These are phyloP conservation scores for Zosterops hypoxanthus DNA, from an alignment of 2,113 vertebrate species.

Conservation along the genomic window DNA sequence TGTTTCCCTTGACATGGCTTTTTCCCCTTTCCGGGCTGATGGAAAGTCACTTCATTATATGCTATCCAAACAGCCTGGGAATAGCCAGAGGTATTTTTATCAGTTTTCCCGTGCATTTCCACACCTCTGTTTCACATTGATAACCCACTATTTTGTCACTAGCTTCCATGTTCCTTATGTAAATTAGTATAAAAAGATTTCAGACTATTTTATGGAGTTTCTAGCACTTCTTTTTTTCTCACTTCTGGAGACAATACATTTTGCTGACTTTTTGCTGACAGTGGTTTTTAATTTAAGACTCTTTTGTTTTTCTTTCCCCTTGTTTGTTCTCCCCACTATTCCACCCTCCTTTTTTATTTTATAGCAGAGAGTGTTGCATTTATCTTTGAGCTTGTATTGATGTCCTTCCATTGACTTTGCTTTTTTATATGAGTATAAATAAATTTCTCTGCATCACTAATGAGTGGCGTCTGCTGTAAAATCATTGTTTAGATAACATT, in stretches of 20 bases:
- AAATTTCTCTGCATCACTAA: neutral
- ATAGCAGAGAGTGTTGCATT: neutral
- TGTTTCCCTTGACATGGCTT: neutral
- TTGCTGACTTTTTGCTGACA: neutral
- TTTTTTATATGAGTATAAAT: neutral
- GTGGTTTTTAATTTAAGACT: neutral
- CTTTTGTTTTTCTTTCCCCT: neutral
- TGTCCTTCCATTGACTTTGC: neutral
- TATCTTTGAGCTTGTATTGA: neutral
- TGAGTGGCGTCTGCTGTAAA: neutral
- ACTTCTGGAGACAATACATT: neutral
- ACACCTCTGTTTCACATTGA: neutral
- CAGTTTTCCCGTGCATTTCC: neutral
- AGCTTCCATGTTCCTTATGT: neutral
- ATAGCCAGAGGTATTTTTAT: neutral
- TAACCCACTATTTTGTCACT: neutral
- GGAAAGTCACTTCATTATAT: neutral
- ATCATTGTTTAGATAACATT: neutral
- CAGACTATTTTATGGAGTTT: neutral
- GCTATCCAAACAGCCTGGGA: neutral
- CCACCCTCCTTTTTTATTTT: neutral
- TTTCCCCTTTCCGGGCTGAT: neutral
- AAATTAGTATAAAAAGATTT: neutral
- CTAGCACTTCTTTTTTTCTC: neutral
- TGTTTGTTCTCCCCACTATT: neutral